These are phyloP conservation scores for Argyresthia albistria DNA, from an alignment of 2,888 invertebrate genomes.

Conservation along the genomic window DNA sequence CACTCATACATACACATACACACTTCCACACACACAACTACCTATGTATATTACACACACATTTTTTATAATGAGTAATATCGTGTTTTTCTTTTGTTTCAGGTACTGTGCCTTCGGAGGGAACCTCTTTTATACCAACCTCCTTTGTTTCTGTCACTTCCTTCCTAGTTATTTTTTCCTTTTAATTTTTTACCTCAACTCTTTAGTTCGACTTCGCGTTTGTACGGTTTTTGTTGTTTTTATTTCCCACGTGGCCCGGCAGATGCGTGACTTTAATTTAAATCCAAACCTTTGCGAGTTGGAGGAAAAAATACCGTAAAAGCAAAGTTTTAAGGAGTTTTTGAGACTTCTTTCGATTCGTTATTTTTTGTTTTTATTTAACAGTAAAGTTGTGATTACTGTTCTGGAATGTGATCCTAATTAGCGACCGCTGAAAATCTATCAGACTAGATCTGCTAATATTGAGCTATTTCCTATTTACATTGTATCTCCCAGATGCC, in stretches of 20 bases:
- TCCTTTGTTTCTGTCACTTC: constrained; percentile 13
- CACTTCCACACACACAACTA: background rate
- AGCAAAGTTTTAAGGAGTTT: background rate
- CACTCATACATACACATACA: too few relatives aligned
- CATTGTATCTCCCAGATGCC: too few relatives aligned
- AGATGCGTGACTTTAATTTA: constrained; percentile 11
- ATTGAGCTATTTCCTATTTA: too few relatives aligned
- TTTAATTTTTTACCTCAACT: too few relatives aligned
- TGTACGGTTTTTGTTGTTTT: constrained; percentile 12
- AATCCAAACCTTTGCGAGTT: background rate
- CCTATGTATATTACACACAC: background rate
- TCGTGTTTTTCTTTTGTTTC: constrained; percentile 40
- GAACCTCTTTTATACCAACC: constrained; percentile 27
- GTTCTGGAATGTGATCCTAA: too few relatives aligned
- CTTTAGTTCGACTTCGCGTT: too few relatives aligned
- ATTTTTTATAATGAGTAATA: constrained; percentile 20
- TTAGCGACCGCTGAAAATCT: too few relatives aligned
- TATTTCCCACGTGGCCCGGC: constrained; percentile 14
- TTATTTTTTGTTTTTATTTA: background rate
- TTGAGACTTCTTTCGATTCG: background rate
- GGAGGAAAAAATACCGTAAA: too few relatives aligned
- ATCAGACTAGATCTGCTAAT: too few relatives aligned
- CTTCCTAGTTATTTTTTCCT: constrained; percentile 10
- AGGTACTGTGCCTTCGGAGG: constrained; percentile 34
- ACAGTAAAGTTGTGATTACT: too few relatives aligned